A percentile compares a stretch with the other conserved stretches of the same genome.
Conservation (phyloP, 2,797 vertebrate species). For the Amblyopsis hoosieri region DNA sequence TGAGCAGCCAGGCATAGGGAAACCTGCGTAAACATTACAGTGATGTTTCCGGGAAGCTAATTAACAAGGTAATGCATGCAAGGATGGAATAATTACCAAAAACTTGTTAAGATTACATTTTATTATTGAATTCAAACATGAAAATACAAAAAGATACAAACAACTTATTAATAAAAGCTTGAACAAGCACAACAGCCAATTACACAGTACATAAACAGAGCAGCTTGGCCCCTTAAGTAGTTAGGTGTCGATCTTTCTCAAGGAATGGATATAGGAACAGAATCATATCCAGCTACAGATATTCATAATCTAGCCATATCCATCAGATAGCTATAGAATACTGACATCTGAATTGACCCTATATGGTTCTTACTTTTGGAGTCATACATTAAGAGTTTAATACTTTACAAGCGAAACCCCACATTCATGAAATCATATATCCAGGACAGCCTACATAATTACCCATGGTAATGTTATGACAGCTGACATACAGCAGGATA, state of each 20-base stretch:
- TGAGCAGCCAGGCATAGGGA: too few relatives aligned
- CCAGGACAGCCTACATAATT: too few relatives aligned
- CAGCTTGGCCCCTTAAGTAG: slow-evolving; percentile 27
- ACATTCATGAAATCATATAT: too few relatives aligned
- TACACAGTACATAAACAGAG: slow-evolving; percentile 45
- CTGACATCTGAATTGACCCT: too few relatives aligned
- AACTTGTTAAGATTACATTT: slow-evolving; percentile 40
- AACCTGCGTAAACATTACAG: neutral
- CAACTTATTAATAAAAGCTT: slow-evolving; percentile 36
- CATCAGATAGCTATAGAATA: too few relatives aligned
- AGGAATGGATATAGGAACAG: slow-evolving; percentile 14
- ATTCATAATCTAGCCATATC: too few relatives aligned
- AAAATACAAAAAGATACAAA: slow-evolving; percentile 66
- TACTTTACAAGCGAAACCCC: too few relatives aligned
- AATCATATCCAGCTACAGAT: slow-evolving; percentile 2
- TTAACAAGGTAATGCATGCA: neutral
- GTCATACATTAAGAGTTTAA: too few relatives aligned
- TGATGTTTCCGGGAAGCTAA: neutral
- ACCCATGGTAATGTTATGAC: too few relatives aligned
- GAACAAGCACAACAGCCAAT: slow-evolving; percentile 43
- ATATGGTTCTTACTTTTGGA: too few relatives aligned
- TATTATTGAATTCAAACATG: slow-evolving; percentile 52
- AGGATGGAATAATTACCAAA: neutral
- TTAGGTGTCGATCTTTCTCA: slow-evolving; percentile 13
- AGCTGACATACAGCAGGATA: slow-evolving; percentile 3